Evolutionary conservation across 2,888 invertebrate genomes (phyloP), one percentile per base, ranked within the genome.

Genomic region (Agriopis aurantiaria): DNA sequence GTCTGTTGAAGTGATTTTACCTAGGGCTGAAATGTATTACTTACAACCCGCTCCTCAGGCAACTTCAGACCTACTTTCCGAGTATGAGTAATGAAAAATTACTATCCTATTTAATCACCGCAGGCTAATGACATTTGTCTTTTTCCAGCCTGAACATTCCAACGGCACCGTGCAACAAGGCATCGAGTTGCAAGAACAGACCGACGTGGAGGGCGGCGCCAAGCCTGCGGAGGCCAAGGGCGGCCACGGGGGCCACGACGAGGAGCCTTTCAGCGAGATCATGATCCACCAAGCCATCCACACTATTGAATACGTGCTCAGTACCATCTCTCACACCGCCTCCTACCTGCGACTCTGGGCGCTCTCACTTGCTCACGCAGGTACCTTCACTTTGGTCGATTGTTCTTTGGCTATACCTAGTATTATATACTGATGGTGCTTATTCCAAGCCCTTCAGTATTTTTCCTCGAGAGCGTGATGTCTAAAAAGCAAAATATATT

Each of bases 321-420:
- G 99, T 82, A 99, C 99, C 70, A 97, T 99, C 77, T 99, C 99
- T 0, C 99, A 99, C 87, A 99, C 99, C 0, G 99, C 99, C 0
- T 99, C 99, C 0, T 99, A 99, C 88, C 96, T 99, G 53, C 97
- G 99, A 82, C 95, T 99, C 75, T 99, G 99, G 99, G 99, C 99
- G 10, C 92, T 99, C 80, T 99, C 99, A 58, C 95, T 99, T 72
- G 99, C 99, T 79, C 99, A 99, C 92, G 97, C 98, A 72, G 98
- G 98, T 98, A 95, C 59, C 33, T n/a, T 33, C 33, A 33, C 33
- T 33, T 40, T 23, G 7, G 8, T 23, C 33, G 12, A n/a, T n/a
- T n/a, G n/a, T n/a, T n/a, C n/a, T n/a, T n/a, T n/a, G n/a, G n/a
- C n/a, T n/a, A n/a, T n/a, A n/a, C n/a, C n/a, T n/a, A n/a, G n/a